Percentiles rank a stretch among this genome's conserved stretches.
phyloP scores from a whole-genome alignment of 2,888 invertebrate species.

The Calliopum simillimum region DNA sequence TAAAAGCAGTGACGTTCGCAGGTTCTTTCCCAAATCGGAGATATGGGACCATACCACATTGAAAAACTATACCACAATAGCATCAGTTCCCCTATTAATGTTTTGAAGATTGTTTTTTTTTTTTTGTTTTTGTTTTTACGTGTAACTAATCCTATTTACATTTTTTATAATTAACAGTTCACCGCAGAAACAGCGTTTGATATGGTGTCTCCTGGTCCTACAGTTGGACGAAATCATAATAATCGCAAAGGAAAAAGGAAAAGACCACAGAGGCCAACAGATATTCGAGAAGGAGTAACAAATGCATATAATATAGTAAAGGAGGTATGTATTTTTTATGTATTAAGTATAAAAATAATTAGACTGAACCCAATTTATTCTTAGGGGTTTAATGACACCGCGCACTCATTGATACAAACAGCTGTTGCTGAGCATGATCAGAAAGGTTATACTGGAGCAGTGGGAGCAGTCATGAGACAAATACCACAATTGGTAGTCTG shows the following conservation, averaged over 20 bases:
- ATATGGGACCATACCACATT: no score
- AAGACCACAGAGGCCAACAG: conserved; percentile 83
- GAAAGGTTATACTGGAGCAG: conserved; percentile 85
- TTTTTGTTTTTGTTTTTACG: no score
- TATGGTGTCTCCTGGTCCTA: conserved; percentile 93
- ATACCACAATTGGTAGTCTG: conserved; percentile 92
- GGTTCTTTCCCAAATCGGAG: no score
- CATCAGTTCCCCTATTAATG: no score
- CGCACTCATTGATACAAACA: conserved; percentile 85
- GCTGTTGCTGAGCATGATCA: conserved; percentile 89
- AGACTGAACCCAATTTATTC: conserved; percentile 35
- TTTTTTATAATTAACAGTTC: no score
- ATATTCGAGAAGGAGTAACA: conserved; percentile 93
- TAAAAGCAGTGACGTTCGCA: no score
- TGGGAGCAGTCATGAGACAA: conserved; percentile 91
- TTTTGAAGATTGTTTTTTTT: no score
- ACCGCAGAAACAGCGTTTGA: conserved; percentile 95
- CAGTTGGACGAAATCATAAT: conserved; percentile 69
- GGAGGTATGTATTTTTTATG: conserved; percentile 73
- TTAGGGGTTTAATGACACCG: conserved; percentile 93
- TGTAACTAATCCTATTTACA: no score
- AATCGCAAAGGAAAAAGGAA: conserved; percentile 74
- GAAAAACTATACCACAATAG: no score
- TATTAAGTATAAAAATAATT: conserved; percentile 8
- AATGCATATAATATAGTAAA: conserved; percentile 90